Base-by-base conservation (phyloP, 2,113 vertebrate genomes). In the Aleadryas rufinucha region DNA sequence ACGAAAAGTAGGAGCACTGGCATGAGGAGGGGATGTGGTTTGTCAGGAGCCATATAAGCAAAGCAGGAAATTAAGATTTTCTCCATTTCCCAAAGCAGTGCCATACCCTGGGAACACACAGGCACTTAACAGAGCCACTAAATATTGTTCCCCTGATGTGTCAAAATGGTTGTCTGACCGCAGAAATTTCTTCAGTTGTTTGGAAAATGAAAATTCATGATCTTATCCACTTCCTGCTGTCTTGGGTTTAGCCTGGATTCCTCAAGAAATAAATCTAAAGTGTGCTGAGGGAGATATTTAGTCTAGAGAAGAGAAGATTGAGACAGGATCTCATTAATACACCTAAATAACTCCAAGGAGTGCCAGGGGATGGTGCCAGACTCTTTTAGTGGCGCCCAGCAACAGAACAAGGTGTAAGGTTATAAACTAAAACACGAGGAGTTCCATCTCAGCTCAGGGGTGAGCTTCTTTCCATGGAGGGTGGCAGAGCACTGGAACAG, bases 331-430 rank as follows among this genome's bases (percentile, higher is more conserved):
- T 28, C 47, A 24, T 53, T 13, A 69, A n/a, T 53, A 6, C 33
- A 39, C 0, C 0, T 16, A 24, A 53, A 24, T 45, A 11, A 21
- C 47, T 33, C 74, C 45, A 39, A 37, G 45, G 18, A 28, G 8
- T 9, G 47, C 3, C 84, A 52, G 54, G 3, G 10, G 27, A 60
- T 8, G 23, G 19, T 45, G 72, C 22, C 39, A 59, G 53, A 15
- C 72, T 35, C 37, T 15, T 59, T 10, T 37, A 37, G 71, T 20
- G 42, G 15, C 37, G 53, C 31, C 21, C 84, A 60, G 33, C 37
- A 44, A 2, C 26, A 77, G 22, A 52, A 27, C 0, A 1, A 77
- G 72, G 45, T 68, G 37, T 4, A 9, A 50, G 9, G 33, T 37
- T 27, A 20, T 7, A 20, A 69, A 53, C 19, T 30, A 4, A 44